Evolutionary conservation across 2,797 vertebrate genomes (phyloP).

Genomic region (Peromyscus melanophrys): DNA sequence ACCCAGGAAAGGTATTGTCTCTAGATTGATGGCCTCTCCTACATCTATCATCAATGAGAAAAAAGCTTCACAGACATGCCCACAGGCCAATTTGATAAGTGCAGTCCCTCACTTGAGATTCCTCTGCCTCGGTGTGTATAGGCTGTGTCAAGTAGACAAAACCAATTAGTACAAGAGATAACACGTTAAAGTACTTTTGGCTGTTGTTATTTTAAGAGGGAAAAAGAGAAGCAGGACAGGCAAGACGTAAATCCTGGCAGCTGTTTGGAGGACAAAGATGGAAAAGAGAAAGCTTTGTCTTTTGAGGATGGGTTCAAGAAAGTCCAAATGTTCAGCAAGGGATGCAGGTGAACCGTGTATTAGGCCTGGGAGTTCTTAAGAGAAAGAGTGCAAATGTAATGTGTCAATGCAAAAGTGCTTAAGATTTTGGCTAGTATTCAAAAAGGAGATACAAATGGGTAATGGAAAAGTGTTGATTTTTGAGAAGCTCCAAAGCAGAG

Average conservation of each 20-base stretch:
- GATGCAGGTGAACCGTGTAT: no score
- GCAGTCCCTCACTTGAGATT: background rate
- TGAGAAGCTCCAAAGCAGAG: background rate
- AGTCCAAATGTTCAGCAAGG: background rate
- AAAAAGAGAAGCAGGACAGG: background rate
- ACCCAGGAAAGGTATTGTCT: background rate
- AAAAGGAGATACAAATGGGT: background rate
- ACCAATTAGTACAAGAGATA: background rate
- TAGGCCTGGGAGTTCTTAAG: background rate
- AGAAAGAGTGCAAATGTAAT: background rate
- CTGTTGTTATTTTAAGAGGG: background rate
- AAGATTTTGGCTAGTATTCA: no score
- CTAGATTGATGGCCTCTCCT: background rate
- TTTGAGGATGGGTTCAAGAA: background rate
- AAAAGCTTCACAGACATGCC: background rate
- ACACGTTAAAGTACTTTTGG: background rate
- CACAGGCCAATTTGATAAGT: background rate
- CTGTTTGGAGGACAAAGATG: background rate
- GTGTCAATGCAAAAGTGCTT: background rate
- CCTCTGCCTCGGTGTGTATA: background rate
- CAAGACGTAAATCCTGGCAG: background rate
- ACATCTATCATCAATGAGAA: background rate
- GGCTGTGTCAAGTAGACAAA: background rate
- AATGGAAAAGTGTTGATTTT: background rate
- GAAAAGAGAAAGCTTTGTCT: background rate